phyloP scores from a whole-genome alignment of 1,140 invertebrate species.

The Drosophila nigromelanica region DNA sequence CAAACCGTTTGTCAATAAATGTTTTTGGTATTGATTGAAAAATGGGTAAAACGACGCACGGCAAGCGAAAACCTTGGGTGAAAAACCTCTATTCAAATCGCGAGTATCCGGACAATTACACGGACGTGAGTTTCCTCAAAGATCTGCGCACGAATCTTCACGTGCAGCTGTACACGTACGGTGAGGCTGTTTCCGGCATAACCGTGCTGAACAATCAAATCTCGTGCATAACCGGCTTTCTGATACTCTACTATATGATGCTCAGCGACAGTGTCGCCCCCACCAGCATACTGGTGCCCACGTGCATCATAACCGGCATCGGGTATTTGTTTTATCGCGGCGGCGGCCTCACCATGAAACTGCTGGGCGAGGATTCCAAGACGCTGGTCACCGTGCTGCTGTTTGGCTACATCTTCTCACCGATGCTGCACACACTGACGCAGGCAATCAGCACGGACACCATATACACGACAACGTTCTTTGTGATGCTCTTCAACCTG shows the following conservation, averaged over 20 bases:
- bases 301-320: conserved; percentile 85
- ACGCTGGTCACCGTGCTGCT: conserved; percentile 91
- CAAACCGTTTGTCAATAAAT: conserved; percentile 31
- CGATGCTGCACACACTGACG: conserved; percentile 96
- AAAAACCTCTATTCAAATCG: conserved; percentile 96
- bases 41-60: conserved; percentile 49
- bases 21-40: conserved; percentile 22
- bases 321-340: conserved; percentile 84
- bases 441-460: conserved; percentile 98
- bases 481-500: conserved; percentile 95
- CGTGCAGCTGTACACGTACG: conserved; percentile 88
- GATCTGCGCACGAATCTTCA: conserved; percentile 94
- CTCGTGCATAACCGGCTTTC: conserved; percentile 90
- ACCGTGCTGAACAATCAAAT: conserved; percentile 90
- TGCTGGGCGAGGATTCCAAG: conserved; percentile 86
- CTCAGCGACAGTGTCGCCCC: conserved; percentile 88
- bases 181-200: conserved; percentile 89
- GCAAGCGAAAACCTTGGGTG: conserved; percentile 87
- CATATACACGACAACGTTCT: conserved; percentile 95
- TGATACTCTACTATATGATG: conserved; percentile 89
- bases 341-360: conserved; percentile 54
- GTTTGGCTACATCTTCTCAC: conserved; percentile 94
- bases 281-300: conserved; percentile 86
- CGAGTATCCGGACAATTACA: conserved; percentile 95
- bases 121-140: conserved; percentile 92